These are phyloP conservation scores for Scaptomyza reducta DNA, from an alignment of 2,888 invertebrate genomes.

Conservation along the genomic window DNA sequence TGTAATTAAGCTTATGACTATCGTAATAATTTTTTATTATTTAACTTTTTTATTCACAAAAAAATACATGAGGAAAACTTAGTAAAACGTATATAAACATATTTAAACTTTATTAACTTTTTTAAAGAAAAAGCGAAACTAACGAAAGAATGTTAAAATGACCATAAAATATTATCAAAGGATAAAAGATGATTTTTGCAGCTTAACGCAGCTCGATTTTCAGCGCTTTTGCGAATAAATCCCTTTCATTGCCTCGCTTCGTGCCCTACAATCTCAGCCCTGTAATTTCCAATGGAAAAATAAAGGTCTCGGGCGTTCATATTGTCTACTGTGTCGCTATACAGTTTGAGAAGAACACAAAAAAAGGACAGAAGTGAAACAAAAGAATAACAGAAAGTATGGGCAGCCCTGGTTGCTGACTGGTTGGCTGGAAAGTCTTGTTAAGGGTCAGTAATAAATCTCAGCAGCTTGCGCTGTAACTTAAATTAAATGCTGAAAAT, in stretches of 20 bases:
- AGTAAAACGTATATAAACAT: no score
- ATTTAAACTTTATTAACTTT: no score
- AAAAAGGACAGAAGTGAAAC: constrained; percentile 12
- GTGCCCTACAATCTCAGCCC: constrained; percentile 8
- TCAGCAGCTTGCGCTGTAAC: constrained; percentile 72
- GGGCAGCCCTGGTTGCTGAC: constrained; percentile 25
- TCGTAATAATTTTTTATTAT: background rate
- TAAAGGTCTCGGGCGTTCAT: constrained; percentile 33
- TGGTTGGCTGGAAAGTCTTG: constrained; percentile 43
- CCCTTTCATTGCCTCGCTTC: constrained; percentile 11
- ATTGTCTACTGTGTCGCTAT: constrained; percentile 49
- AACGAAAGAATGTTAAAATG: background rate
- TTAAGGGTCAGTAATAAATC: constrained; percentile 80
- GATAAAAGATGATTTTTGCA: background rate
- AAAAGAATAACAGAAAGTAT: constrained; percentile 27
- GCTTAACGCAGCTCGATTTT: constrained; percentile 4
- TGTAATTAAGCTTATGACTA: background rate
- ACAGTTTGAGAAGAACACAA: constrained; percentile 8
- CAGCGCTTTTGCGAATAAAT: background rate
- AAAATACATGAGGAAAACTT: no score
- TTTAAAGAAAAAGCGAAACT: no score
- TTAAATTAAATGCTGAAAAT: constrained; percentile 81
- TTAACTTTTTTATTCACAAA: no score
- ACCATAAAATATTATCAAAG: background rate
- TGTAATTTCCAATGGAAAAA: constrained; percentile 45